phyloP scores from a whole-genome alignment of 2,113 vertebrate genomes.

The Dromaius novaehollandiae region DNA sequence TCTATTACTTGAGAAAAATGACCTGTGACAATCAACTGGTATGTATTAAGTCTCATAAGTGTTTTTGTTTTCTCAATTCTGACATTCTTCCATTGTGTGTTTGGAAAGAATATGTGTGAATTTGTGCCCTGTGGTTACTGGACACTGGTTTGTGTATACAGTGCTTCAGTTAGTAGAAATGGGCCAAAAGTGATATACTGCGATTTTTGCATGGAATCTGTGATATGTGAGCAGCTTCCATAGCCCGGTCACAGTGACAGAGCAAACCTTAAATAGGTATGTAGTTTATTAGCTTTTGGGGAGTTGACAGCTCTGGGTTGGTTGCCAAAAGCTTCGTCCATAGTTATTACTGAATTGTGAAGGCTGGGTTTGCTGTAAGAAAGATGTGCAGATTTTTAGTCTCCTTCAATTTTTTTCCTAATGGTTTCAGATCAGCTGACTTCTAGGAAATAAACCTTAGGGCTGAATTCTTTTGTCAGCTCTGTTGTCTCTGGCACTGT shows the following conservation, averaged over 20 bases:
- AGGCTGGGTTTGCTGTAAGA: not conserved
- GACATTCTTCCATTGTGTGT: fast-evolving
- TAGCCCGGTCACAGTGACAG: constrained; percentile 77
- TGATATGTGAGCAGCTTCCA: constrained; percentile 53
- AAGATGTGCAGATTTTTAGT: not conserved
- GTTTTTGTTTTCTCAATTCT: not conserved
- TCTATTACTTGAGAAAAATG: not conserved
- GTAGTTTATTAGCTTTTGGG: fast-evolving
- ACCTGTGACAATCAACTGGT: not conserved
- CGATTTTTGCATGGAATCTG: constrained; percentile 71
- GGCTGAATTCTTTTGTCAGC: not conserved
- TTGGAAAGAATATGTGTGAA: not conserved
- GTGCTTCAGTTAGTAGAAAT: constrained; percentile 54
- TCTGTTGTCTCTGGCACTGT: not conserved
- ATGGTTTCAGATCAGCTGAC: not conserved
- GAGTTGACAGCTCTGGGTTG: not conserved
- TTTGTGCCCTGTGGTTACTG: constrained; percentile 76
- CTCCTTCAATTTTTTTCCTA: not conserved
- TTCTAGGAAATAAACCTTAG: not conserved
- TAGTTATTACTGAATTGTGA: fast-evolving
- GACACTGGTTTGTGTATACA: constrained; percentile 46
- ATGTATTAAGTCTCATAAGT: not conserved
- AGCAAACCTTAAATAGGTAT: fast-evolving
- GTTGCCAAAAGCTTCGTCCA: not conserved
- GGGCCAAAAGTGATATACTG: constrained; percentile 76